A percentile compares a stretch with the other conserved stretches of the same genome.
Conservation (phyloP, 1,140 invertebrate genomes). For the Episyrphus balteatus region DNA sequence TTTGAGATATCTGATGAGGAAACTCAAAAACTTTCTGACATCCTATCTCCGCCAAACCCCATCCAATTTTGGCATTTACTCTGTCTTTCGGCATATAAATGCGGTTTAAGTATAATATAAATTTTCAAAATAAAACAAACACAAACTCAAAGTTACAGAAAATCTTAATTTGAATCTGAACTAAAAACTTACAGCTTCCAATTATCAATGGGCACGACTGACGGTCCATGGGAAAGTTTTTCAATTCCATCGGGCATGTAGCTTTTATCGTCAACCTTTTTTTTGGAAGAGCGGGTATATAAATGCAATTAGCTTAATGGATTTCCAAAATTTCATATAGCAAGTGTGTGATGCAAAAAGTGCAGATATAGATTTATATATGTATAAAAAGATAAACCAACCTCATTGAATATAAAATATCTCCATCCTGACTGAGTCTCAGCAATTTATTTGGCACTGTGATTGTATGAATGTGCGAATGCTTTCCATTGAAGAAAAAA, state of each 20-base stretch:
- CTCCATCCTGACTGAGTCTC: constrained; percentile 76
- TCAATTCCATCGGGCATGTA: constrained; percentile 92
- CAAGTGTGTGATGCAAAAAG: not conserved
- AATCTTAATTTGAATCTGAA: too few species aligned
- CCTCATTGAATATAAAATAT: constrained; percentile 92
- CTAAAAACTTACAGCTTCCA: constrained; percentile 82
- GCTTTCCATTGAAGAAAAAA: constrained; percentile 86
- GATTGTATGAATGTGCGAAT: constrained; percentile 89
- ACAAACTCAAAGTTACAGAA: too few species aligned
- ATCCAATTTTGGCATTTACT: too few species aligned
- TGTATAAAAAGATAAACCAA: too few species aligned
- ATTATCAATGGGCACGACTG: constrained; percentile 86
- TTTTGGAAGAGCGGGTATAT: not conserved
- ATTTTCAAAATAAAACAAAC: too few species aligned
- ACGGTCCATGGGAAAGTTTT: constrained; percentile 94
- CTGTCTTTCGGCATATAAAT: too few species aligned
- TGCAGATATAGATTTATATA: not conserved
- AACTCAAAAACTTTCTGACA: too few species aligned
- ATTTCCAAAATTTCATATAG: not conserved
- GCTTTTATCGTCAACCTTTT: constrained; percentile 90
- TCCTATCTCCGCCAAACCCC: too few species aligned
- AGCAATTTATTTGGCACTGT: constrained; percentile 91
- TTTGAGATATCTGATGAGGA: too few species aligned
- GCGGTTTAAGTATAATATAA: too few species aligned
- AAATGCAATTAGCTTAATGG: constrained; percentile 3